Conservation (phyloP, 2,888 invertebrate genomes). For the Tolmerus cingulatus region DNA sequence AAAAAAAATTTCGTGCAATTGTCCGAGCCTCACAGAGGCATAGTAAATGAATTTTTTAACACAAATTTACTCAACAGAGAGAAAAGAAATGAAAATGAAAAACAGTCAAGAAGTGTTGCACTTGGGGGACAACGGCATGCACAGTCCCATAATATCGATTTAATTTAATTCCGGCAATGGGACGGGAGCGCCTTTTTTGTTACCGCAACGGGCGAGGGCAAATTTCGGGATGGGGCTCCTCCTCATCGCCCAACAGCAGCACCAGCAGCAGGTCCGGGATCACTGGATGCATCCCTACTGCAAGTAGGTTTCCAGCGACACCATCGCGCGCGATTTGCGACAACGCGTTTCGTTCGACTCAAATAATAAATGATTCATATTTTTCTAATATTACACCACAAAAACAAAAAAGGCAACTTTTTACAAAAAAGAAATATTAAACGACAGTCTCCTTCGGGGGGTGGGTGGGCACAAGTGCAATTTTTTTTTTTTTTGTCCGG, state of each 20-base stretch:
- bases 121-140: not conserved
- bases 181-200: not conserved
- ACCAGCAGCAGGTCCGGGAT: not conserved
- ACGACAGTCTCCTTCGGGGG: not conserved
- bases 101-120: not conserved
- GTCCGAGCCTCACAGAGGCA: not conserved
- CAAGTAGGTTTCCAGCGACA: not conserved
- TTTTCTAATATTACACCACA: not conserved
- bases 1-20: not conserved
- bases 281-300: not conserved
- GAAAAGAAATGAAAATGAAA: not conserved
- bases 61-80: not conserved
- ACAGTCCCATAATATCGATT: not conserved
- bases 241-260: not conserved
- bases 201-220: not conserved
- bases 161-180: not conserved
- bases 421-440: conserved; percentile 2
- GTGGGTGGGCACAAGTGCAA: not conserved
- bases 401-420: not conserved
- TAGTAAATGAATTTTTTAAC: not conserved
- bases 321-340: not conserved
- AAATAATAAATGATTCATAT: conserved; percentile 1
- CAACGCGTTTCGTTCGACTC: conserved; percentile 5
- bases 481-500: not conserved
- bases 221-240: not conserved